Base-by-base conservation (phyloP, 2,113 vertebrate genomes). In the Oxygymnocypris stewartii region DNA sequence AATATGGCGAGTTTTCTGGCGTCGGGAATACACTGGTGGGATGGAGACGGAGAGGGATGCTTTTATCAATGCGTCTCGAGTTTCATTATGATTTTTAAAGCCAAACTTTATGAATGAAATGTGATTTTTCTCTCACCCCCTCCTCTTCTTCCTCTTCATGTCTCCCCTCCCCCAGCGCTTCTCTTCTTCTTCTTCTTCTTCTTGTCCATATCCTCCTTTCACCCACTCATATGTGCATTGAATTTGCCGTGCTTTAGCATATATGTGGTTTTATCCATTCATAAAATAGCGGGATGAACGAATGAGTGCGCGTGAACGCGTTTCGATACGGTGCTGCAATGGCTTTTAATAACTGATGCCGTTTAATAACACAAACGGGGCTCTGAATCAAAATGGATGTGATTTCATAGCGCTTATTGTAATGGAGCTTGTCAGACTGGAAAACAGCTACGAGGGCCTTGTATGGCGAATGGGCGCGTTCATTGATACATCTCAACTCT, bases 21-120 rank as follows among this genome's bases (percentile, higher is more conserved):
- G 90, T 86, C 80, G 90, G 73, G 51, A 28, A 90, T 89, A 91
- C 65, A 89, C 86, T 90, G 74, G 87, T 69, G 31, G 86, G 85
- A 86, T 77, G 85, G 90, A 92, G 93, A 90, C 35, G 51, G 9
- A 37, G 54, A 90, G 89, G 89, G 90, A 90, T 89, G 93, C n/a
- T 95, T 95, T 94, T 95, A 94, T 95, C 94, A 95, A 94, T 94
- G 93, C 92, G 93, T 93, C 93, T 93, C 92, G 90, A 91, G 89
- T 95, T 95, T 95, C 95, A 96, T 96, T 96, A 95, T 95, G 94
- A 95, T 96, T 96, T 95, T 95, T 95, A 94, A 95, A 95, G 94
- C 93, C 94, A 93, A 92, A 96, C 96, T 96, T 96, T 96, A 96
- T 97, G 96, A 97, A 97, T 97, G 96, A 95, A 96, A 95, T 95